Conservation (phyloP, 2,888 invertebrate species). For the Tipula unca region DNA sequence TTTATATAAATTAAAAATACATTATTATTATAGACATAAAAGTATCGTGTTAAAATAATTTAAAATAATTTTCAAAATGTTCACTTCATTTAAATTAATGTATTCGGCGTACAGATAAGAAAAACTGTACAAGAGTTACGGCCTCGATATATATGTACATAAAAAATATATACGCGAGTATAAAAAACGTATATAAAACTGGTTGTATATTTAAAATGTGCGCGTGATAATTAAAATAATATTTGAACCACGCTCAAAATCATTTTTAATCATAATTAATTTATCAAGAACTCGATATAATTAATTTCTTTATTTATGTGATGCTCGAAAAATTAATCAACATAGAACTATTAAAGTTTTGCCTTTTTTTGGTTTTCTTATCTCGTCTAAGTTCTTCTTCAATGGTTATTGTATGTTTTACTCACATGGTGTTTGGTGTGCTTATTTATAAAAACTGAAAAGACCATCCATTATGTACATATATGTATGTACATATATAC, state of each 20-base stretch:
- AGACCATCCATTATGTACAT: background rate
- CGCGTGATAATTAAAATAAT: background rate
- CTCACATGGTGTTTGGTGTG: background rate
- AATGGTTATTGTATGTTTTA: background rate
- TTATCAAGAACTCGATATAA: background rate
- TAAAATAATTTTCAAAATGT: background rate
- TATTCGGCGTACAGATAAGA: background rate
- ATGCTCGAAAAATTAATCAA: background rate
- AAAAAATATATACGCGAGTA: background rate
- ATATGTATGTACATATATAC: too few species aligned
- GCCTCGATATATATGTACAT: background rate
- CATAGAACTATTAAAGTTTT: background rate
- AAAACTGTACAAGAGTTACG: background rate
- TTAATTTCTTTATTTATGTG: background rate
- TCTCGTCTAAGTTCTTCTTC: background rate
- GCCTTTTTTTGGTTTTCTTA: background rate
- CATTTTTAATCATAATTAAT: background rate
- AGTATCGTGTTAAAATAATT: background rate
- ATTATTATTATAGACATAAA: background rate
- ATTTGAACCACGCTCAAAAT: background rate
- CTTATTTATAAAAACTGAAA: background rate
- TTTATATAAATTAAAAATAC: background rate
- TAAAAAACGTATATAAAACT: background rate
- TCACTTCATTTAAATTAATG: background rate
- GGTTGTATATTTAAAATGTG: background rate